These are phyloP conservation scores for Dipodomys spectabilis DNA, from an alignment of 2,113 vertebrate species.

Conservation along the genomic window DNA sequence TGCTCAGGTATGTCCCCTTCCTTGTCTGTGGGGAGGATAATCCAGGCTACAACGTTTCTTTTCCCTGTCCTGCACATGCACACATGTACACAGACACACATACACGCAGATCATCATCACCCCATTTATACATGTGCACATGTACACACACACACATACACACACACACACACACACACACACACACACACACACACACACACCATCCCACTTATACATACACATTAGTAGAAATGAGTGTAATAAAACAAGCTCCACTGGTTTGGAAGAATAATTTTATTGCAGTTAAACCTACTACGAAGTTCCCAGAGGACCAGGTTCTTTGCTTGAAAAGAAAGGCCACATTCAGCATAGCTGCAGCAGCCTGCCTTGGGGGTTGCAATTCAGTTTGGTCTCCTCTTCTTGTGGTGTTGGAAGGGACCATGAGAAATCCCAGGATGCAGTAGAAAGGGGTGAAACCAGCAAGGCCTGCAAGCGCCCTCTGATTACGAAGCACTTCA, in stretches of 20 bases:
- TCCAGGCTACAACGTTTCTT: background rate
- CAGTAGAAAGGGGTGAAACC: background rate
- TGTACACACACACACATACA: background rate
- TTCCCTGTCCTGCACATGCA: background rate
- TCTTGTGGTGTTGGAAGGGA: background rate
- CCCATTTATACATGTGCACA: too few relatives aligned
- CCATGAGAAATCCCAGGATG: background rate
- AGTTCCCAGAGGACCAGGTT: background rate
- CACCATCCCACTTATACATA: background rate
- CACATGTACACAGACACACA: background rate
- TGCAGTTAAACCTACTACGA: background rate
- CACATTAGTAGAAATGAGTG: background rate
- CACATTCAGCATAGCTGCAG: background rate
- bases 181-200: background rate
- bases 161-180: background rate
- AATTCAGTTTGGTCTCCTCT: background rate
- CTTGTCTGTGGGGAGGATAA: background rate
- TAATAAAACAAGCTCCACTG: background rate
- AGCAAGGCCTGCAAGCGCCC: background rate
- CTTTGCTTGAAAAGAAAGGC: background rate
- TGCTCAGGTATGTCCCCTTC: background rate
- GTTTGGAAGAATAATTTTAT: slow-evolving; percentile 22
- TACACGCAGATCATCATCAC: background rate
- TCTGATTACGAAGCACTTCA: background rate
- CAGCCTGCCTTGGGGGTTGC: rapidly evolving